Percentiles rank a stretch among this genome's conserved stretches.
phyloP scores from a whole-genome alignment of 2,797 vertebrate species.

The Phaenicophaeus curvirostris region DNA sequence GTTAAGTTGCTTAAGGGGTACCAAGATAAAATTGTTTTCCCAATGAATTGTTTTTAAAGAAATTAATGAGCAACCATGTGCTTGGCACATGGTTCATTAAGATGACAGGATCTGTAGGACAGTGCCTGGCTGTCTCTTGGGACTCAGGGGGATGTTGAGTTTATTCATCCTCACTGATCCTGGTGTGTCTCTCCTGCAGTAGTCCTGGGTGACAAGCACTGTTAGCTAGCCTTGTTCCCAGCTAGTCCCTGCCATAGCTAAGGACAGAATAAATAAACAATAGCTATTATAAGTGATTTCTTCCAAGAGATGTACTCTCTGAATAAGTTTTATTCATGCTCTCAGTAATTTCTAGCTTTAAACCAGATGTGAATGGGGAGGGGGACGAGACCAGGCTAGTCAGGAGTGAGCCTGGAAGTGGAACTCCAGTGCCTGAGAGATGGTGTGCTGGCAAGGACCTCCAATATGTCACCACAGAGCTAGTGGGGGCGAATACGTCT shows the following conservation, averaged over 20 bases:
- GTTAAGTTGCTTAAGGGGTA: not conserved
- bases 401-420: too few species aligned
- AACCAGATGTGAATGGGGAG: too few species aligned
- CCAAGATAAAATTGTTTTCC: not conserved
- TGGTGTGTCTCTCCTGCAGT: not conserved
- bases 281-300: not conserved
- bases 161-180: not conserved
- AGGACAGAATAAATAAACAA: not conserved
- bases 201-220: not conserved
- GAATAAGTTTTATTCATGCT: not conserved
- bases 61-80: not conserved
- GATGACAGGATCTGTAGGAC: not conserved
- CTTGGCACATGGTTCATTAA: not conserved
- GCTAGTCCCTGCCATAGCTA: not conserved
- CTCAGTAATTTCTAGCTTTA: not conserved
- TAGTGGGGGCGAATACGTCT: too few species aligned
- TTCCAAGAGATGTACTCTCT: not conserved
- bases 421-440: too few species aligned
- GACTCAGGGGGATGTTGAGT: not conserved
- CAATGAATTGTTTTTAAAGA: not conserved
- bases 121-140: not conserved
- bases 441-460: too few species aligned
- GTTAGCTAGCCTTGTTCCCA: not conserved
- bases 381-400: too few species aligned
- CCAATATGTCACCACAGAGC: too few species aligned